phyloP scores from a whole-genome alignment of 2,888 invertebrate genomes.

The Pandemis corylana region DNA sequence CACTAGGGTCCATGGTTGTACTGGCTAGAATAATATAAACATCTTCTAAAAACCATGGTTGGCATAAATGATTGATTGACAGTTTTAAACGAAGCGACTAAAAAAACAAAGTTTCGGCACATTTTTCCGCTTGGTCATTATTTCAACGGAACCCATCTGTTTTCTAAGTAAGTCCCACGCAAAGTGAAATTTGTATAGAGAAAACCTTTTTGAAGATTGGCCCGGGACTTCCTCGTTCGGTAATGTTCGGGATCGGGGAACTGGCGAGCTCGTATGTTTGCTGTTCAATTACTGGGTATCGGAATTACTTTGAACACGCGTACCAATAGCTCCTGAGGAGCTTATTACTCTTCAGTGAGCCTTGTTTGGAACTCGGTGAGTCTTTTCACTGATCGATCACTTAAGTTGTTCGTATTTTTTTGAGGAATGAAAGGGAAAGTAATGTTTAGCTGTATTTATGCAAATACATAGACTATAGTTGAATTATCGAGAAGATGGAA shows the following conservation, averaged over 20 bases:
- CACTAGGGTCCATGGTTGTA: too few species aligned
- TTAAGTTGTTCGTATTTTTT: neutral
- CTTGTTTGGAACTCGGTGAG: neutral
- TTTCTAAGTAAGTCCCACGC: conserved; percentile 5
- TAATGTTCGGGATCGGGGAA: conserved; percentile 18
- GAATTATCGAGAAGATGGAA: too few species aligned
- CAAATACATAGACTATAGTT: too few species aligned
- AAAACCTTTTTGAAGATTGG: conserved; percentile 33
- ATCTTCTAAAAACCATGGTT: too few species aligned
- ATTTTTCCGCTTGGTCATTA: neutral
- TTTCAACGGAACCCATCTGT: conserved; percentile 13
- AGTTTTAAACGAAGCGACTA: too few species aligned
- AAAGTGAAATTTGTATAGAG: conserved; percentile 23
- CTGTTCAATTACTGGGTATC: conserved; percentile 32
- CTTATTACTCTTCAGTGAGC: neutral
- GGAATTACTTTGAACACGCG: conserved; percentile 3
- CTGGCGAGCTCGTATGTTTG: conserved; percentile 23
- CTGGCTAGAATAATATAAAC: too few species aligned
- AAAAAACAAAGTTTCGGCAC: neutral
- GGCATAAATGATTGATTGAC: too few species aligned
- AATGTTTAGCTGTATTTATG: too few species aligned
- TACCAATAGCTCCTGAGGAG: neutral
- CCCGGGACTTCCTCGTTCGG: conserved; percentile 19
- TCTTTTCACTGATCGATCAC: neutral
- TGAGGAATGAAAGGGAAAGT: neutral